Percentiles rank a stretch among this genome's conserved stretches.
phyloP scores from a whole-genome alignment of 2,113 vertebrate species.

The Baryphthengus martii region DNA sequence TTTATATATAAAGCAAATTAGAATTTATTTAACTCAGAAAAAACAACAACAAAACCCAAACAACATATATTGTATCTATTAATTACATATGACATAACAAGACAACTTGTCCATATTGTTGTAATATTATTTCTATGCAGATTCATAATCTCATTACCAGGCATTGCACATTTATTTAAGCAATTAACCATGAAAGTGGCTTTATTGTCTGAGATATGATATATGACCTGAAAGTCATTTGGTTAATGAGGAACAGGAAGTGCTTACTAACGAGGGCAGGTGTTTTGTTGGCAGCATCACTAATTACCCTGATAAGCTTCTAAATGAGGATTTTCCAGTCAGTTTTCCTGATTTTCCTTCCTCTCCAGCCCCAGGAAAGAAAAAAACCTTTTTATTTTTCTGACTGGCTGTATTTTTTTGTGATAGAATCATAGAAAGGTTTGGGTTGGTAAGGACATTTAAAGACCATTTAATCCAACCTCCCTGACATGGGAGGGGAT shows the following conservation, averaged over 20 bases:
- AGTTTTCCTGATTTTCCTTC: not conserved
- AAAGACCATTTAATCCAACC: not conserved
- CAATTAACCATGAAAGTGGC: slow-evolving; percentile 67
- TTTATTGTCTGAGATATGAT: slow-evolving; percentile 59
- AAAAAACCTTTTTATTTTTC: not conserved
- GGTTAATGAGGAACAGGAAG: slow-evolving; percentile 66
- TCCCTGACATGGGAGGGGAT: accelerated
- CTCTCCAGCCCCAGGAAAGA: not conserved
- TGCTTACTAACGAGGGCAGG: slow-evolving; percentile 37
- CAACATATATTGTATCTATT: not conserved
- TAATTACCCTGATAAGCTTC: slow-evolving; percentile 53
- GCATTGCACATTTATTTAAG: slow-evolving; percentile 64
- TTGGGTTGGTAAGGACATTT: not conserved
- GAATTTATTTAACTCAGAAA: not conserved
- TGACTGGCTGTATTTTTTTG: not conserved
- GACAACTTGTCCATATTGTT: not conserved
- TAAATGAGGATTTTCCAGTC: not conserved
- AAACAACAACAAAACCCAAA: not conserved
- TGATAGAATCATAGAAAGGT: not conserved
- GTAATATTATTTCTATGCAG: slow-evolving; percentile 7
- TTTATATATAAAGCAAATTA: not conserved
- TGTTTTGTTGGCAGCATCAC: slow-evolving; percentile 25
- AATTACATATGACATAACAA: not conserved
- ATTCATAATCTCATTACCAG: slow-evolving; percentile 15
- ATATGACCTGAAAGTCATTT: slow-evolving; percentile 63